Conservation (phyloP, 2,888 invertebrate species). For the Mechanitis mazaeus region DNA sequence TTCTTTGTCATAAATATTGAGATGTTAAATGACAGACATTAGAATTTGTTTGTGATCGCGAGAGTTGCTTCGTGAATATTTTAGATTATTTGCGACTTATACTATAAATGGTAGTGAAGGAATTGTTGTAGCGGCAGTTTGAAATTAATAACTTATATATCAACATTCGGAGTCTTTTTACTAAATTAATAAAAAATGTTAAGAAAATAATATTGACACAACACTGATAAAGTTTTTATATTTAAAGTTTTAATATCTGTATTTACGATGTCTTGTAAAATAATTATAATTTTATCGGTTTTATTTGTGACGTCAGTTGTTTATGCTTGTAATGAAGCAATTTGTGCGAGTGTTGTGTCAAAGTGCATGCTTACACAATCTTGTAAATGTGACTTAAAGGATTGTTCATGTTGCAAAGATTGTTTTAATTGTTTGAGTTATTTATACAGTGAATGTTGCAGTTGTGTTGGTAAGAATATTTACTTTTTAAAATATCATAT, state of each 20-base stretch:
- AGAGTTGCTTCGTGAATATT: not conserved
- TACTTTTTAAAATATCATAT: not conserved
- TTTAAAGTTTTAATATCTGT: constrained; percentile 1
- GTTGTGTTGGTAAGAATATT: constrained; percentile 91
- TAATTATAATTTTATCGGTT: constrained; percentile 51
- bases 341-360: constrained; percentile 96
- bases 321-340: constrained; percentile 90
- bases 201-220: not conserved
- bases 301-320: constrained; percentile 58
- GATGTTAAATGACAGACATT: not conserved
- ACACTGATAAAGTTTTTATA: not conserved
- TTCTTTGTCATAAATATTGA: constrained; percentile 4
- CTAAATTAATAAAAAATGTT: constrained; percentile 2
- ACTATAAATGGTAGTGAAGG: not conserved
- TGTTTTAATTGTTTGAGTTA: constrained; percentile 93
- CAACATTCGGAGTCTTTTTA: not conserved
- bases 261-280: constrained; percentile 55
- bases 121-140: too few species aligned
- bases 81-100: not conserved
- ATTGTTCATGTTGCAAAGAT: constrained; percentile 96
- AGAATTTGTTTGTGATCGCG: constrained; percentile 2
- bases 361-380: constrained; percentile 97
- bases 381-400: constrained; percentile 95
- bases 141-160: too few species aligned
- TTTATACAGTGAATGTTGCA: constrained; percentile 95